These are phyloP conservation scores for Psittacula echo DNA, from an alignment of 2,797 vertebrate genomes.

Conservation along the genomic window DNA sequence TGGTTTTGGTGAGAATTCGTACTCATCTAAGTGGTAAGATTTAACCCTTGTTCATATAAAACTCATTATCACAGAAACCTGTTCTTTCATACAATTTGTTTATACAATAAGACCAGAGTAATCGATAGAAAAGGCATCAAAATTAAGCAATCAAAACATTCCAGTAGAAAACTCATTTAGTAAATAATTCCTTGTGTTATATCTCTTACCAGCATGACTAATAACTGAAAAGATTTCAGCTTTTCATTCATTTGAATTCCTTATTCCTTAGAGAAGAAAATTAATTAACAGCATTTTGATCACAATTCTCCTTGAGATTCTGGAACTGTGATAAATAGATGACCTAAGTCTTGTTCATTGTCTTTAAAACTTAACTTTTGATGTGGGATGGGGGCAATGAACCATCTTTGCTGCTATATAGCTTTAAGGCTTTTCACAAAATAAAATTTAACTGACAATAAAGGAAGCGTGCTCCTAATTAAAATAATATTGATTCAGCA, in stretches of 20 bases:
- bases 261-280: conserved; percentile 30
- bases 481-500: conserved; percentile 68
- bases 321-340: background rate
- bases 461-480: conserved; percentile 59
- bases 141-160: background rate
- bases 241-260: conserved; percentile 42
- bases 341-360: background rate
- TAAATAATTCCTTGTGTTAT: background rate
- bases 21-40: background rate
- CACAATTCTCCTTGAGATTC: conserved; percentile 17
- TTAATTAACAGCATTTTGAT: conserved; percentile 49
- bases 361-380: conserved; percentile 52
- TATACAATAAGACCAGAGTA: background rate
- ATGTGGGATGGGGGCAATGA: conserved; percentile 18
- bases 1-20: background rate
- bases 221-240: conserved; percentile 8
- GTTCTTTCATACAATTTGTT: background rate
- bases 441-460: conserved; percentile 62
- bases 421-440: conserved; percentile 54
- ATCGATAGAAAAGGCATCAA: background rate
- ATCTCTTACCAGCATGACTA: conserved; percentile 3
- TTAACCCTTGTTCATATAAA: background rate
- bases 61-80: background rate
- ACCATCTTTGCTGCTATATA: background rate
- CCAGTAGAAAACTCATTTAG: background rate